Evolutionary conservation across 2,797 vertebrate genomes (phyloP), one percentile per base, ranked within the genome.

Genomic region (Lepilemur ruficaudatus): DNA sequence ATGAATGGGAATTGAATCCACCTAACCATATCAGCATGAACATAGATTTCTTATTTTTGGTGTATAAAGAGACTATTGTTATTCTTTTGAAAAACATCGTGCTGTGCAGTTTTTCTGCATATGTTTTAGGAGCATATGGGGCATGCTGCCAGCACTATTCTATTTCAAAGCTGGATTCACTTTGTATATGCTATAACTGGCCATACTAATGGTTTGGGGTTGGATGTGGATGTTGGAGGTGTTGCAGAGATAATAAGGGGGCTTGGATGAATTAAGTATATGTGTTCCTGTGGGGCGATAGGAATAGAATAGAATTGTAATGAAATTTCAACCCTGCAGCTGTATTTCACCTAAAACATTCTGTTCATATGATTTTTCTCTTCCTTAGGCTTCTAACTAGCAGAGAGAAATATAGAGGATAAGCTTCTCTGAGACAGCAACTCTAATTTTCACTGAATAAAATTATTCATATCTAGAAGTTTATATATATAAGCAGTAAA

Each of bases 281-380:
- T 96, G 69, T 96, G 69, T 59, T 97, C 95, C 96, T 96, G 35
- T 95, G 86, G 86, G 94, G 80, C 2, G 7, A 94, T 92, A 63
- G 76, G 97, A 97, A 93, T 95, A 95, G 80, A 97, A 97, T 85
- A 95, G 89, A 95, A 91, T 92, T 76, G 80, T 98, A 98, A 98
- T 97, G 97, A 97, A 98, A 97, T 97, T 97, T 97, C 86, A 95
- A 96, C 96, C 97, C 96, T 92, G 89, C n/a, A 97, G 97, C 97
- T 97, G 91, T 97, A 83, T 97, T 97, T 97, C 95, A 97, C 86
- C 86, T 95, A 94, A 97, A 97, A 97, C 50, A 85, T 73, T 94
- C 83, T 90, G 85, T 98, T 97, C 95, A 89, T 84, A 91, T 52
- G 65, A 94, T 94, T 97, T 95, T 91, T 95, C 73, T 96, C 90